Evolutionary conservation across 1,140 invertebrate genomes (phyloP), one percentile per base, ranked within the genome.

Genomic region (Drosophila murphyi): DNA sequence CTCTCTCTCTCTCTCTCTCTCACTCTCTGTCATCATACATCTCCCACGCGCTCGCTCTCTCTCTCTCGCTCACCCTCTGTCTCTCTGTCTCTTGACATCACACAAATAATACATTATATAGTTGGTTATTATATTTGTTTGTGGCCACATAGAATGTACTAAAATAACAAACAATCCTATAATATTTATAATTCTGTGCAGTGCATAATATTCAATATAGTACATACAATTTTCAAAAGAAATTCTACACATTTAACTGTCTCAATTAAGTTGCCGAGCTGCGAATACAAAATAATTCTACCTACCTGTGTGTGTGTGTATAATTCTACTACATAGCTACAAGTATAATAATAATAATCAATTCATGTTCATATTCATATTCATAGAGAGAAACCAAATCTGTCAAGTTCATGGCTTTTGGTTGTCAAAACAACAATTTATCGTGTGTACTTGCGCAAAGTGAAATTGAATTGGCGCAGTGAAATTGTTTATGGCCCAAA

Each of bases 371-470:
- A 34, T 55, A 43, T 10, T 20, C 20, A 20, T 20, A 20, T 20
- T 20, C 20, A 43, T 10, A 62, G 12, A 73, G 64, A 68, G 56
- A 61, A 73, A 73, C 29, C 34, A 69, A 69, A 67, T 61, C 29
- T 54, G 76, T 77, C 83, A 88, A 87, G 82, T 87, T 87, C 82
- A 87, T 37, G 65, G 57, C 47, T 69, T 48, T 56, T 60, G 82
- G 71, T 82, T 88, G 82, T 88, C 82, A 80, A 72, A 79, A 79
- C 79, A 86, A 78, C 70, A 85, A 85, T 54, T 48, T 76, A 64
- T 73, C 37, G 56, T 63, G 61, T 64, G 72, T 70, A 48, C 43
- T 63, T 68, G 67, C 62, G 39, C 59, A 76, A 79, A 79, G 76
- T 68, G 72, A 71, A 75, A 74, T 74, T 70, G 20, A 43, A 37